Conservation (phyloP, 2,797 vertebrate species). For the Fringilla coelebs region DNA sequence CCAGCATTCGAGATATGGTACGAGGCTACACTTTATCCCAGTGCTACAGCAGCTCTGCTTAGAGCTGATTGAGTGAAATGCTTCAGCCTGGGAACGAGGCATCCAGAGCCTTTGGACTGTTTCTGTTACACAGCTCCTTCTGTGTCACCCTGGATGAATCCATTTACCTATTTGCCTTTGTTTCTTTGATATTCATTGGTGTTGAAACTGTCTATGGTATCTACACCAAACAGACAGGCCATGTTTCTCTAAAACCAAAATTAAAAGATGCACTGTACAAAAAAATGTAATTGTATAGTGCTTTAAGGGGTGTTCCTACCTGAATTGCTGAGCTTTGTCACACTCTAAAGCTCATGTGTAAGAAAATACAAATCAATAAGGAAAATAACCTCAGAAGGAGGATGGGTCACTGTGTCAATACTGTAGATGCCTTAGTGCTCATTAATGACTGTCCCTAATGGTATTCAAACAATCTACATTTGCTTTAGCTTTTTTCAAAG, state of each 20-base stretch:
- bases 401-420: slow-evolving; percentile 1
- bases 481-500: slow-evolving; percentile 46
- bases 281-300: neutral
- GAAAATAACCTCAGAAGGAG: neutral
- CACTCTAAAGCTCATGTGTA: neutral
- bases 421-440: slow-evolving; percentile 24
- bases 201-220: neutral
- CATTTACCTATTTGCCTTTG: neutral
- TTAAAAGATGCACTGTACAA: neutral
- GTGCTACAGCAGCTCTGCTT: neutral
- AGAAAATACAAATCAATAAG: slow-evolving; percentile 36
- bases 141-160: neutral
- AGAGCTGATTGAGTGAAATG: neutral
- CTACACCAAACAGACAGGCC: neutral
- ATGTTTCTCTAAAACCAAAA: neutral
- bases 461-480: slow-evolving; percentile 43
- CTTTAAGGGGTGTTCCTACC: neutral
- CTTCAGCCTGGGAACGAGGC: neutral
- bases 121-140: neutral
- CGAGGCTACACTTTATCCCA: neutral
- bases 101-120: neutral
- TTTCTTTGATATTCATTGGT: neutral
- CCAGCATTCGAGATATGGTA: neutral
- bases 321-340: neutral
- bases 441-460: slow-evolving; percentile 30